Base-by-base conservation (phyloP, 23 tunicate genomes). In the Ascidia mentula region DNA sequence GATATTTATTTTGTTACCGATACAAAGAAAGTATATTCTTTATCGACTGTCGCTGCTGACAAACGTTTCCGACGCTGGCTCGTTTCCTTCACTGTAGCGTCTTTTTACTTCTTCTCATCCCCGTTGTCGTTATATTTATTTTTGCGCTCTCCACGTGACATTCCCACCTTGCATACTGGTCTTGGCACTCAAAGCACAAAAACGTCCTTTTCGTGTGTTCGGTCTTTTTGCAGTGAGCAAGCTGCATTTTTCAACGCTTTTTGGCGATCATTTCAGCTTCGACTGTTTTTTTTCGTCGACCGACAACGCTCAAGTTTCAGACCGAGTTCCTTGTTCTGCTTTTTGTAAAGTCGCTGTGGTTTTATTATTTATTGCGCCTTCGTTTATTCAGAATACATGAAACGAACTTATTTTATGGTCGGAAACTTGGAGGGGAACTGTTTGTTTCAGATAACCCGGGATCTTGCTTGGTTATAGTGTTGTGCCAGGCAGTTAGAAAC, bases 21-120 rank as follows among this genome's bases (percentile, higher is more conserved):
- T 42, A 42, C 53, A 53, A n/a, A 53, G 65, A 53, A 53, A 53
- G 24, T 53, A 53, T 53, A 53, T 53, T 53, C 65, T 53, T 20
- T 53, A 53, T 53, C 65, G 22, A 9, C 24, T 53, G 65, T 5
- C 65, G 65, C 65, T 53, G 53, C 53, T 42, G 53, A 42, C 53
- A n/a, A n/a, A n/a, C n/a, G 53, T 9, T 15, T 42, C 53, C 53
- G 13, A 53, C 65, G 65, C 65, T 53, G 65, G 65, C 13, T 53
- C 65, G 65, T 53, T 53, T 9, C 65, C 13, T 53, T 53, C 65
- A 53, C 65, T 53, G 65, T 53, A 53, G 65, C 65, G 65, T 53
- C 65, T 53, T 6, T 53, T 53, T 53, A 53, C 24, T 53, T 53
- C 65, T 53, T 53, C 13, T 53, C 24, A n/a, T 9, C 13, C 22